These are phyloP conservation scores for Psettodes erumei DNA, from an alignment of 2,113 vertebrate species.

Conservation along the genomic window DNA sequence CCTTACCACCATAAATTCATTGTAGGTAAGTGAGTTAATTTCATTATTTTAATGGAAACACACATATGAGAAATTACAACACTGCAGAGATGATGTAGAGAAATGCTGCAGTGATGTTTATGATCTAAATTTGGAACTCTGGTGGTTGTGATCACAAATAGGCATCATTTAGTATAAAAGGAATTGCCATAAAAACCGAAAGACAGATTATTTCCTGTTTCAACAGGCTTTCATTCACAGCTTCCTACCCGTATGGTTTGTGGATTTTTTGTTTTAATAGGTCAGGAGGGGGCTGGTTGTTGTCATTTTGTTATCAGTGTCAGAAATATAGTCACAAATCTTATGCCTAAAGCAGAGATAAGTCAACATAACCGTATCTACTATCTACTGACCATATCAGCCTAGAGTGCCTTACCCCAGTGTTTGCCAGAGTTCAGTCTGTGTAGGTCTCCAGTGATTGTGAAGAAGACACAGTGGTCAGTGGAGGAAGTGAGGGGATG, in stretches of 20 bases:
- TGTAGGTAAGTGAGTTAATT: conserved; percentile 1
- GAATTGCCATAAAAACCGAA: conserved; percentile 1
- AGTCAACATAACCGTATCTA: neutral
- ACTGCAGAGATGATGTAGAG: neutral
- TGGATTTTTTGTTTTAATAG: neutral
- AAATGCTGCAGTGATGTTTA: conserved; percentile 26
- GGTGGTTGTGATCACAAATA: conserved; percentile 31
- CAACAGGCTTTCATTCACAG: neutral
- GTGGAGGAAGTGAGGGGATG: conserved; percentile 54
- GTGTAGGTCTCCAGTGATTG: conserved; percentile 15
- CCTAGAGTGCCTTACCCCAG: neutral
- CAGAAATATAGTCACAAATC: conserved; percentile 10
- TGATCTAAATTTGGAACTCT: conserved; percentile 29
- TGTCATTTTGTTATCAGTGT: conserved; percentile 12
- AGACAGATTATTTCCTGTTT: conserved; percentile 26
- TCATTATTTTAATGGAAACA: conserved; percentile 43
- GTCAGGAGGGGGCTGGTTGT: conserved; percentile 1
- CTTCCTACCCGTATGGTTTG: neutral
- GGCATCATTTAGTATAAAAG: conserved; percentile 21
- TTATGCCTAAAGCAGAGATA: neutral
- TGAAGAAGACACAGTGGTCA: conserved; percentile 36
- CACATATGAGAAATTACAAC: conserved; percentile 18
- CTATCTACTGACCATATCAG: neutral
- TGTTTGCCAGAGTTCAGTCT: conserved; percentile 3
- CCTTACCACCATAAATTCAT: neutral